Evolutionary conservation across 2,797 vertebrate genomes (phyloP), one percentile per base, ranked within the genome.

Genomic region (Remorina albescens): DNA sequence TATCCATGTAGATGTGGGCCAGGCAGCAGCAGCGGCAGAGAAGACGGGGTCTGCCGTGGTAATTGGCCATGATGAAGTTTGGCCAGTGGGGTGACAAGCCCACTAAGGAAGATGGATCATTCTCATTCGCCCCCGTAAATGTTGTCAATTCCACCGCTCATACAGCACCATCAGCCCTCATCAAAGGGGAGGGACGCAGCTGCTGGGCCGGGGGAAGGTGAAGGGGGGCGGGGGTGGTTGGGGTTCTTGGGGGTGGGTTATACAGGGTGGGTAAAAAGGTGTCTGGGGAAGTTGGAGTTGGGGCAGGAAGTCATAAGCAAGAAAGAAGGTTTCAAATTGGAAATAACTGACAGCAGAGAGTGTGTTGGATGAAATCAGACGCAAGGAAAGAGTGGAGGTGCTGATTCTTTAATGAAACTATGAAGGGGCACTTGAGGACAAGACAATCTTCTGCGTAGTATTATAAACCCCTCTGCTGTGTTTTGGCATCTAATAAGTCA

Each of bases 11-110:
- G 96, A 97, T 97, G 94, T 94, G 94, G 95, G 88, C 83, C 79
- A 92, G 96, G 95, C 96, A 73, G 84, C 69, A 69, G 85, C 71
- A 76, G 78, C 65, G 50, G 75, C 80, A 75, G 74, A 72, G 83
- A 86, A 81, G 88, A 90, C 86, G 87, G 90, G 91, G 96, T 96
- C 96, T 96, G 95, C 93, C 88, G 92, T 95, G 94, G 96, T 99
- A 99, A 99, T 98, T 99, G 97, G 96, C 95, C 96, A 98, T 99
- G 98, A 99, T 99, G 97, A 99, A 98, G 97, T 98, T 98, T 98
- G 96, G 97, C 98, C 96, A 96, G 95, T 95, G 94, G 89, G 94
- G 95, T 99, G 98, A 99, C 98, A 99, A 96, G 87, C 84, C 92
- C 77, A 92, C 96, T 99, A 99, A 98, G 97, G 97, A 99, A 99